Evolutionary conservation across 2,797 vertebrate genomes (phyloP), one percentile per base, ranked within the genome.

Genomic region (Sternotherus odoratus): DNA sequence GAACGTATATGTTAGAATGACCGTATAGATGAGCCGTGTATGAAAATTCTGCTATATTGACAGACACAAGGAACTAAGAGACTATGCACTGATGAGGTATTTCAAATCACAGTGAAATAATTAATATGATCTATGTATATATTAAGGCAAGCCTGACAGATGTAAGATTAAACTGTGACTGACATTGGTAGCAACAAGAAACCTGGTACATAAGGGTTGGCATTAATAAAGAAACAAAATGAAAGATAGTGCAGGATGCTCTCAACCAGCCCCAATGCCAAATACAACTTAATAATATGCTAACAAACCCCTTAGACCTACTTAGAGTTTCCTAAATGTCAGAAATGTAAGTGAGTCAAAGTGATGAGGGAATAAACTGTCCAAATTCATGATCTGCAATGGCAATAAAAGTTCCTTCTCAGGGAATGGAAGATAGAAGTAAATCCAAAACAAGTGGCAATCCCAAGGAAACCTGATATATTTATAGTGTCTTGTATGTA

Each of bases 401-500:
- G 72, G 87, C 77, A 79, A n/a, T 57, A 43, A 16, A 78, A 66
- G 69, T 43, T 75, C 46, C 72, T 53, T 63, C 12, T 3, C 3
- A 36, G 23, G 56, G 63, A 9, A 24, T 2, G 30, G 36, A 69
- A 69, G 33, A 46, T n/a, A 54, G 26, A 79, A 91, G 30, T 1
- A 88, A 88, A 91, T 16, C 72, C 50, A 86, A 1, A 79, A 69
- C 21, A 80, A 88, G 82, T 6, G 36, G 13, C 49, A 79, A 84
- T 17, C 17, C 9, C 81, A 48, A 51, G 80, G 69, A 88, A 89
- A 87, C 72, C 46, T 8, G 30, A 48, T 12, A 16, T 10, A n/a
- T 66, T 16, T 30, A 80, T 56, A 11, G 2, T n/a, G 36, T 74
- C 36, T 88, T 49, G 10, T 2, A 57, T 6, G 49, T 84, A 90